Evolutionary conservation across 64 coral and sea anemone species (phyloP), one percentile per base, ranked within the genome.

Genomic region (Astreopora myriophthalma): DNA sequence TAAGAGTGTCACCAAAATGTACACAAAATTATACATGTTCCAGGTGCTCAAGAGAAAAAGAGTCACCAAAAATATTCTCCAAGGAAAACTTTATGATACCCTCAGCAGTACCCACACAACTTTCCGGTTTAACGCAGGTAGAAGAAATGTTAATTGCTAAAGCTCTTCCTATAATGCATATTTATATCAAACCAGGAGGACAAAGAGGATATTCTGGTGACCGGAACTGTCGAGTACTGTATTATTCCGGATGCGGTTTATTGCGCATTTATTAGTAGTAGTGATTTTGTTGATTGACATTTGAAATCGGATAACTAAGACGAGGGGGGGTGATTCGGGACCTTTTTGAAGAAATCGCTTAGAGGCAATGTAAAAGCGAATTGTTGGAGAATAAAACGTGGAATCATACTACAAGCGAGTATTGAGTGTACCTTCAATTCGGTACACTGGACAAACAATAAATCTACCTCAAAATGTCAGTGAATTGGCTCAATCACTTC

Each of bases 61-160:
- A 75, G 9, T 88, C 3, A 22, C 86, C 86, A 88, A 74, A 88
- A 60, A 88, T 74, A 75, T 75, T 88, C 24, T 88, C 86, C 69
- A 88, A 74, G 44, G 86, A 88, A 88, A 88, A 88, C 46, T 73
- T 74, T 75, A 55, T 88, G 86, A 88, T 88, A 88, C 86, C 86
- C 16, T 88, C 70, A 88, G 69, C 44, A 75, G 86, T 60, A 74
- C 86, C 86, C 38, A 23, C 63, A 32, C 31, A 2, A 23, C 86
- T 58, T 34, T 88, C 25, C 49, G 69, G 70, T 75, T 61, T 88
- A 34, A 88, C 83, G 34, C 61, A 86, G 12, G 49, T 86, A 39
- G 83, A 86, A 86, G 83, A 86, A 86, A 86, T 86, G 83, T 42
- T 86, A 44, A 69, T 86, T 86, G 83, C 83, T 70, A 69, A 70